These are phyloP conservation scores for Potamarius usumacintae DNA, from an alignment of 2,113 vertebrate genomes.

Conservation along the genomic window DNA sequence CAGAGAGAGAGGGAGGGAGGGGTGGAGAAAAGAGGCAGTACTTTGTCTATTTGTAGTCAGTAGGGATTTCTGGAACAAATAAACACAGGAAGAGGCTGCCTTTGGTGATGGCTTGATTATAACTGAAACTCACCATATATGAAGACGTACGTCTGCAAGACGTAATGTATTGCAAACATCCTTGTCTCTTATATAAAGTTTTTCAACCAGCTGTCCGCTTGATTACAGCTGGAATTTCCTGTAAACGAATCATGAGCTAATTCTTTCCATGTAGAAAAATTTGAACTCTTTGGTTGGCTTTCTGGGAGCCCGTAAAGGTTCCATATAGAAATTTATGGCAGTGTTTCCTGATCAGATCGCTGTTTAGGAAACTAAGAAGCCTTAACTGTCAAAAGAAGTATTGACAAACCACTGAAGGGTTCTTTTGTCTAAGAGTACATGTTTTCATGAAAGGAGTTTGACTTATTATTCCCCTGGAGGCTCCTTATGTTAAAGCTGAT, in stretches of 20 bases:
- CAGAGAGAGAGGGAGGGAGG: background rate
- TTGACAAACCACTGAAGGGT: background rate
- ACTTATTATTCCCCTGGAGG: background rate
- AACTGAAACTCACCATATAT: slow-evolving; percentile 50
- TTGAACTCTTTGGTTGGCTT: background rate
- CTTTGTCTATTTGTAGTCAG: slow-evolving; percentile 55
- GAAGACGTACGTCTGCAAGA: slow-evolving; percentile 54
- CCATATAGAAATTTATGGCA: background rate
- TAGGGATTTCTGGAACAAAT: slow-evolving; percentile 64
- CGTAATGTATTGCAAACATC: slow-evolving; percentile 61
- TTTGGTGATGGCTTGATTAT: slow-evolving; percentile 59
- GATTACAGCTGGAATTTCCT: slow-evolving; percentile 10
- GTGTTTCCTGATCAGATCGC: background rate
- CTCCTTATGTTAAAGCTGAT: background rate
- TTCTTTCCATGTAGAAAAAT: background rate
- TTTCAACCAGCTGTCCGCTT: slow-evolving; percentile 40
- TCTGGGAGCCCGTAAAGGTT: background rate
- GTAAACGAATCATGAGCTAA: background rate
- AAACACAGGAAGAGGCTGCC: slow-evolving; percentile 70
- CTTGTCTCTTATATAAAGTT: slow-evolving; percentile 53
- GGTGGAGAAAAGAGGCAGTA: slow-evolving; percentile 20
- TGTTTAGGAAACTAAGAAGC: background rate
- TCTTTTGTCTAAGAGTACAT: background rate
- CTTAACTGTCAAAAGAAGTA: background rate
- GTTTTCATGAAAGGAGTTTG: background rate